phyloP scores from a whole-genome alignment of 2,113 vertebrate genomes.

The Antechinus stuartii region DNA sequence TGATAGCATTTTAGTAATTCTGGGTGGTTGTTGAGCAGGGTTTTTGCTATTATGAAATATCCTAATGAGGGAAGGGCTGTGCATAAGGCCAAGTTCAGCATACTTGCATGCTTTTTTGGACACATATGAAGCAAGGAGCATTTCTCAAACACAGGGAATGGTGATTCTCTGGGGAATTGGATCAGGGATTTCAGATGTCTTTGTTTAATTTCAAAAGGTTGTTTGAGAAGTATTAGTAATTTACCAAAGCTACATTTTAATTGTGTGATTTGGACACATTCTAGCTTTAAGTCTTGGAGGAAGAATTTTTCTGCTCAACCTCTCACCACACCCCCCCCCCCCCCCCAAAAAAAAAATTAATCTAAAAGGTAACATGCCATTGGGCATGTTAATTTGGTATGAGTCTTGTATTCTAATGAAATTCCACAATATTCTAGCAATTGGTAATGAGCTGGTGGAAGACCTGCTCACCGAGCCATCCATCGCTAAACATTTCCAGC shows the following conservation, averaged over 20 bases:
- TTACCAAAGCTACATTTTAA: not conserved
- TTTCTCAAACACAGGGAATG: conserved; percentile 33
- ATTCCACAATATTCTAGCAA: not conserved
- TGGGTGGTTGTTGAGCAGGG: conserved; percentile 81
- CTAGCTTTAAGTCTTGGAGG: conserved; percentile 29
- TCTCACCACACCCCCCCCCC: no score
- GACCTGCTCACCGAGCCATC: conserved; percentile 12
- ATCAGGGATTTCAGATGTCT: conserved; percentile 28
- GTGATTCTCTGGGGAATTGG: conserved; percentile 27
- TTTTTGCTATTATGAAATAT: conserved; percentile 9
- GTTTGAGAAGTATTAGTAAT: conserved; percentile 11
- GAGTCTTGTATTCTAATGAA: not conserved
- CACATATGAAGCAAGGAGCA: conserved; percentile 7
- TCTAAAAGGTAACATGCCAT: not conserved
- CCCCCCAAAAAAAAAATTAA: no score
- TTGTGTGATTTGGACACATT: conserved; percentile 11
- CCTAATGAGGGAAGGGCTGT: not conserved
- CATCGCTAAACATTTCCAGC: not conserved
- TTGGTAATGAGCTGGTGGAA: not conserved
- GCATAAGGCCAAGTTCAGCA: conserved; percentile 19
- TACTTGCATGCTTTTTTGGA: conserved; percentile 19
- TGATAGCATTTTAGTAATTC: conserved; percentile 85
- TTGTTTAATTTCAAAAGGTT: conserved; percentile 55
- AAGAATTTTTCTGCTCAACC: conserved; percentile 12
- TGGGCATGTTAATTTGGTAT: not conserved